phyloP scores from a whole-genome alignment of 2,113 vertebrate species.

The Pipa parva region DNA sequence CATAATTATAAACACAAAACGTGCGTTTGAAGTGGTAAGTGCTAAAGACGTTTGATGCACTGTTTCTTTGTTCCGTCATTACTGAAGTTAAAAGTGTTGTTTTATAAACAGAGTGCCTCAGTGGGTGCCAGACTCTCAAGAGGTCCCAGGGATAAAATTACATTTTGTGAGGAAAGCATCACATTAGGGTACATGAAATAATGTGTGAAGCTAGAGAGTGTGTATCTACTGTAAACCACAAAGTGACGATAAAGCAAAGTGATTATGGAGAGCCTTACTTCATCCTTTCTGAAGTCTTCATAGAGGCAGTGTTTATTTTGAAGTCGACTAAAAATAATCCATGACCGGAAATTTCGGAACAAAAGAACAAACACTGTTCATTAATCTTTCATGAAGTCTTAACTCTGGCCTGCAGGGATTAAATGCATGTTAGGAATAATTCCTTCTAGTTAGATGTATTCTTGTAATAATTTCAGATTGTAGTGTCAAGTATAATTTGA shows the following conservation, averaged over 20 bases:
- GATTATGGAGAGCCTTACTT: slow-evolving; percentile 52
- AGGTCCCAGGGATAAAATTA: slow-evolving; percentile 60
- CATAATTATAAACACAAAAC: slow-evolving; percentile 42
- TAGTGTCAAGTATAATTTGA: no score
- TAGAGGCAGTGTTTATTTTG: slow-evolving; percentile 28
- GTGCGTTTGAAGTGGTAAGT: slow-evolving; percentile 62
- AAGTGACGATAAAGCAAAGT: slow-evolving; percentile 56
- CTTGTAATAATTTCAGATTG: no score
- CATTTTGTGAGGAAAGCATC: slow-evolving; percentile 51
- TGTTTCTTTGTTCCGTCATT: slow-evolving; percentile 58
- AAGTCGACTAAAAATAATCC: slow-evolving; percentile 33
- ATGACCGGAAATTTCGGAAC: slow-evolving; percentile 30
- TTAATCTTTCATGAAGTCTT: slow-evolving; percentile 12
- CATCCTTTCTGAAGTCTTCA: slow-evolving; percentile 48
- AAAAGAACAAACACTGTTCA: slow-evolving; percentile 15
- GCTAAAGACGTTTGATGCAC: slow-evolving; percentile 51
- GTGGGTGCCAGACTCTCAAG: slow-evolving; percentile 60
- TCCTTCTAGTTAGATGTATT: not conserved
- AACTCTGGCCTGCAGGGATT: slow-evolving; percentile 6
- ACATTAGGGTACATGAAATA: slow-evolving; percentile 49
- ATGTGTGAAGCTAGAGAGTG: slow-evolving; percentile 42
- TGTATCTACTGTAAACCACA: slow-evolving; percentile 54
- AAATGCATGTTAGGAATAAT: not conserved
- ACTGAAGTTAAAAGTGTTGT: slow-evolving; percentile 56
- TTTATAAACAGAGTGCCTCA: slow-evolving; percentile 53